A percentile compares a stretch with the other conserved stretches of the same genome.
phyloP scores from a whole-genome alignment of 2,888 invertebrate species.

The Stenotaenia linearis region DNA sequence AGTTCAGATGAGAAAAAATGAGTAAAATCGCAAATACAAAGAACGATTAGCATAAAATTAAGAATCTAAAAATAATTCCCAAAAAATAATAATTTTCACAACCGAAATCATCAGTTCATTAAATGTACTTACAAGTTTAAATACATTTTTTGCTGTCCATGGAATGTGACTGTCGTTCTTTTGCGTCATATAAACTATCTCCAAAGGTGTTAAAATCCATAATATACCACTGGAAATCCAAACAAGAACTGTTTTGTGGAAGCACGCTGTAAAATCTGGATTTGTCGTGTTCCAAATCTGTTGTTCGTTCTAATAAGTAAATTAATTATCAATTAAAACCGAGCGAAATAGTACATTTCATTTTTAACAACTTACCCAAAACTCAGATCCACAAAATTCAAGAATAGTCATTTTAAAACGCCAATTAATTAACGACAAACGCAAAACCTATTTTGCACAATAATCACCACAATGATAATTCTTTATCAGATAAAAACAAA shows the following conservation, averaged over 20 bases:
- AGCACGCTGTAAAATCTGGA: conserved; percentile 38
- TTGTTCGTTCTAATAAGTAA: conserved; percentile 34
- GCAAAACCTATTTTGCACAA: too few species aligned
- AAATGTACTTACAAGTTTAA: conserved; percentile 32
- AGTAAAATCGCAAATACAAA: background rate
- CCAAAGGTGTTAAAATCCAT: conserved; percentile 36
- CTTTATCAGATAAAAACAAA: background rate
- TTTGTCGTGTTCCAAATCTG: conserved; percentile 37
- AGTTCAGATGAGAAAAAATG: background rate
- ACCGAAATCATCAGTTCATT: background rate
- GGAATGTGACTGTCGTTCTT: conserved; percentile 74
- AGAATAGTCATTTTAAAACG: background rate
- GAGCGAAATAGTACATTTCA: background rate
- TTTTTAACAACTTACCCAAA: background rate
- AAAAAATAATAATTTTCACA: background rate
- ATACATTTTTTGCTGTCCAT: conserved; percentile 36
- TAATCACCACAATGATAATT: background rate
- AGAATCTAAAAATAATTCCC: background rate
- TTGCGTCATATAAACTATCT: conserved; percentile 62
- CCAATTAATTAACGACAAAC: background rate
- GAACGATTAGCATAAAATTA: background rate
- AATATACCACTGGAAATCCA: conserved; percentile 36
- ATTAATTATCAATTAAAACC: background rate
- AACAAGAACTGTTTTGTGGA: conserved; percentile 37
- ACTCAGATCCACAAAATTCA: background rate